These are phyloP conservation scores for Himantopus leucocephalus DNA, from an alignment of 2,113 vertebrate species.

Conservation along the genomic window DNA sequence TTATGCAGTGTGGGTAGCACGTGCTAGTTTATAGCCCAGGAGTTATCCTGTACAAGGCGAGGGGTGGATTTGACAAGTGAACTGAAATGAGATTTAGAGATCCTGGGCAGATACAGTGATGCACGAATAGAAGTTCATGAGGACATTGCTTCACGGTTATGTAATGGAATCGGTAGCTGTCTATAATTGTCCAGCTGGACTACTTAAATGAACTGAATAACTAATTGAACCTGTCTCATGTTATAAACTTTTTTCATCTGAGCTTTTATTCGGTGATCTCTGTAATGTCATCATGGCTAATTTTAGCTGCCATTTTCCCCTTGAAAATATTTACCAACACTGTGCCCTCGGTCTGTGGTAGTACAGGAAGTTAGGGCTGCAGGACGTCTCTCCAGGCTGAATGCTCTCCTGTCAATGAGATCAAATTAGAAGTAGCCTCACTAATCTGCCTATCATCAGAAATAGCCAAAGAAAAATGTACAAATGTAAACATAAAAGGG, in stretches of 20 bases:
- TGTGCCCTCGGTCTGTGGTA: not conserved
- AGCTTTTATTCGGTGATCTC: not conserved
- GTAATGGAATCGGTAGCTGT: constrained; percentile 16
- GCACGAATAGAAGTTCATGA: constrained; percentile 44
- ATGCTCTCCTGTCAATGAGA: constrained; percentile 51
- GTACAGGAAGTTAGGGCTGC: not conserved
- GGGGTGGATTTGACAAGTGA: not conserved
- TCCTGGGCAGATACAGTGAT: not conserved
- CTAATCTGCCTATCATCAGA: constrained; percentile 65
- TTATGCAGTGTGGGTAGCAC: not conserved
- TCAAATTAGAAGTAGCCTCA: constrained; percentile 48
- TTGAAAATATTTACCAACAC: constrained; percentile 28
- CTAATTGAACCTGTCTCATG: constrained; percentile 33
- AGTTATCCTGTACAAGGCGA: not conserved
- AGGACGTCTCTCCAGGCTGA: constrained; percentile 4
- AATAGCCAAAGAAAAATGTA: constrained; percentile 66
- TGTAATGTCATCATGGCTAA: not conserved
- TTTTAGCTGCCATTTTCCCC: constrained; percentile 41
- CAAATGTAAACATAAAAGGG: constrained; percentile 74
- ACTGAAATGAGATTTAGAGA: not conserved
- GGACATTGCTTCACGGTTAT: constrained; percentile 49
- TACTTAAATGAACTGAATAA: constrained; percentile 47
- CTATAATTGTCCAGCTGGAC: constrained; percentile 31
- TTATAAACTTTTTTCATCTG: constrained; percentile 16
- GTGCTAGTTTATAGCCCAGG: not conserved